Evolutionary conservation across 2,888 invertebrate genomes (phyloP).

Genomic region (Aquatica leii): DNA sequence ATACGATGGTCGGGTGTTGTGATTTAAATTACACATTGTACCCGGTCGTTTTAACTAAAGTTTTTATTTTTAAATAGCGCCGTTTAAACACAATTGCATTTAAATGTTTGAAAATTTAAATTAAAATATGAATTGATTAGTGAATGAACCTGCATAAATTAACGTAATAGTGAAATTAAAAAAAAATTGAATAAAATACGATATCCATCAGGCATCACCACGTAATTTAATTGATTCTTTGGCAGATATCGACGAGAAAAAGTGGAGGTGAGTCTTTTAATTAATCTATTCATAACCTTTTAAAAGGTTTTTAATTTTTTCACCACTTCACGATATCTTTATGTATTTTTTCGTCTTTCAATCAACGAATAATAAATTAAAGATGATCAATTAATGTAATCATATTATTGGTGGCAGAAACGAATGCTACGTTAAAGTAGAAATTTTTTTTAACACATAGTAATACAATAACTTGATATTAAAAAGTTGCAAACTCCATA

Average conservation of each 20-base stretch:
- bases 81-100: background rate
- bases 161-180: background rate
- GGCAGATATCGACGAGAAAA: constrained; percentile 24
- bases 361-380: too few species aligned
- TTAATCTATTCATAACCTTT: constrained; percentile 17
- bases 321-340: too few species aligned
- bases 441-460: too few species aligned
- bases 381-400: too few species aligned
- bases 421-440: too few species aligned
- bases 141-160: background rate
- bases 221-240: constrained; percentile 14
- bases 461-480: too few species aligned
- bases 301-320: constrained; percentile 24
- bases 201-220: background rate
- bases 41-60: background rate
- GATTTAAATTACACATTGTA: constrained; percentile 15
- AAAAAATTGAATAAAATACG: background rate
- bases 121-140: constrained; percentile 9
- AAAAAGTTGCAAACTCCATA: too few species aligned
- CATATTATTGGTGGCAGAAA: too few species aligned
- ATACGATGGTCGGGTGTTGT: constrained; percentile 29
- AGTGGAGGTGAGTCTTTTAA: constrained; percentile 29
- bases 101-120: background rate
- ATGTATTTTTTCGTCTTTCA: too few species aligned
- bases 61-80: too few species aligned